A percentile compares a stretch with the other conserved stretches of the same genome.
Evolutionary conservation across 2,888 invertebrate species (phyloP).

Genomic region (Acronicta alni): DNA sequence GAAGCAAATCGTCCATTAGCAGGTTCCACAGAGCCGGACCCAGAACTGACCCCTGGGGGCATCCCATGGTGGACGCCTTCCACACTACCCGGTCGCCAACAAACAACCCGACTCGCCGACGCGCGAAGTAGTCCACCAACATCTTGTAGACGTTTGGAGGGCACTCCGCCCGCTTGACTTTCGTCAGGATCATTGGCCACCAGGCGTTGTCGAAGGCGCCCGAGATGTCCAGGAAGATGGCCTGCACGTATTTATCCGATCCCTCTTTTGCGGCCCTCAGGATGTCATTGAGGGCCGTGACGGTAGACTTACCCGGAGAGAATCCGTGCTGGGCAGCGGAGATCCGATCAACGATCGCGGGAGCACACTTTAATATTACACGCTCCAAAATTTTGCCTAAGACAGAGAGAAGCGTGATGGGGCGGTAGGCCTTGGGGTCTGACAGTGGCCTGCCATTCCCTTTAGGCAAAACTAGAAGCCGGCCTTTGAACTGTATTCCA

Average conservation of each 20-base stretch:
- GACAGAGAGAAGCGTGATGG: conserved; percentile 56
- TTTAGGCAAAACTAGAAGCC: conserved; percentile 48
- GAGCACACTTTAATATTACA: conserved; percentile 41
- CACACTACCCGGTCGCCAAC: conserved; percentile 27
- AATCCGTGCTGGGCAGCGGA: conserved; percentile 58
- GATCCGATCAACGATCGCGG: conserved; percentile 5
- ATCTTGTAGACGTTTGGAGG: conserved; percentile 50
- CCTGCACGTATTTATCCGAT: conserved; percentile 42
- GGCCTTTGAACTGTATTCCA: too few relatives aligned
- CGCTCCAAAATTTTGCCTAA: conserved; percentile 61
- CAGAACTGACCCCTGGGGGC: conserved; percentile 28
- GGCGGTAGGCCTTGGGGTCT: conserved; percentile 56
- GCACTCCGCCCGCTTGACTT: conserved; percentile 28
- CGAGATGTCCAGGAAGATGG: conserved; percentile 55
- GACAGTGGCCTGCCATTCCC: conserved; percentile 45
- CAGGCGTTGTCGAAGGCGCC: conserved; percentile 63
- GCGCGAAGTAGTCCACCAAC: conserved; percentile 48
- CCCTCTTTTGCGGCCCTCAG: not conserved
- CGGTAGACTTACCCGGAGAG: conserved; percentile 45
- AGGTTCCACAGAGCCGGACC: conserved; percentile 43
- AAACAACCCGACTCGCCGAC: conserved; percentile 29
- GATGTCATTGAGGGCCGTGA: conserved; percentile 46
- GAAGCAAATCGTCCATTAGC: conserved; percentile 47
- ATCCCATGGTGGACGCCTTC: conserved; percentile 48
- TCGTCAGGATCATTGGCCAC: conserved; percentile 63